A percentile compares a stretch with the other conserved stretches of the same genome.
Conservation (phyloP, 2,113 vertebrate genomes). For the Dolichallabes microphthalmus region DNA sequence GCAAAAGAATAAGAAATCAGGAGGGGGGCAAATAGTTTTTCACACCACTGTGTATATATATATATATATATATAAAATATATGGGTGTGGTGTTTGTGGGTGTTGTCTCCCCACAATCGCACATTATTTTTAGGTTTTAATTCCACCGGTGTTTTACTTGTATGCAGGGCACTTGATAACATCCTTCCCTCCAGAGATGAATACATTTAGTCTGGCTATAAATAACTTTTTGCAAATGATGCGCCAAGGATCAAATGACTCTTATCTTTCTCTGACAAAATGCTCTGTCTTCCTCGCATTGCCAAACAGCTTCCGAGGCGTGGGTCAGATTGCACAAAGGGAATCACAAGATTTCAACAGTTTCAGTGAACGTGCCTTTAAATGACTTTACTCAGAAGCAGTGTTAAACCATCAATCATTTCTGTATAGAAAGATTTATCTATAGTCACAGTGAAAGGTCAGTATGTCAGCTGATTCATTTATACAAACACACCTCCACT, state of each 20-base stretch:
- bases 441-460: not conserved
- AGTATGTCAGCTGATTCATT: not conserved
- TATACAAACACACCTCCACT: not conserved
- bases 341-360: not conserved
- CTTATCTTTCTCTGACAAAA: slow-evolving; percentile 36
- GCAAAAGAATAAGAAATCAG: too few species aligned
- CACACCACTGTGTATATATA: too few species aligned
- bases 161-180: slow-evolving; percentile 15
- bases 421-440: not conserved
- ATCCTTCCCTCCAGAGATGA: slow-evolving; percentile 5
- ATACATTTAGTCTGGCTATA: slow-evolving; percentile 25
- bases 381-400: not conserved
- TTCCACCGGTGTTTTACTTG: slow-evolving; percentile 7
- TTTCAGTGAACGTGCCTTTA: not conserved
- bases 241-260: slow-evolving; percentile 47
- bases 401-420: not conserved
- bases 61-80: too few species aligned
- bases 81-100: not conserved
- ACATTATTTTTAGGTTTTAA: not conserved
- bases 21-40: too few species aligned
- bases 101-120: not conserved
- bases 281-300: slow-evolving; percentile 53
- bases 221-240: slow-evolving; percentile 47
- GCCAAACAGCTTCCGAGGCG: slow-evolving; percentile 20
- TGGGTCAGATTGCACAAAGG: slow-evolving; percentile 16